These are phyloP conservation scores for Symphodus melops DNA, from an alignment of 2,113 vertebrate genomes.

Conservation along the genomic window DNA sequence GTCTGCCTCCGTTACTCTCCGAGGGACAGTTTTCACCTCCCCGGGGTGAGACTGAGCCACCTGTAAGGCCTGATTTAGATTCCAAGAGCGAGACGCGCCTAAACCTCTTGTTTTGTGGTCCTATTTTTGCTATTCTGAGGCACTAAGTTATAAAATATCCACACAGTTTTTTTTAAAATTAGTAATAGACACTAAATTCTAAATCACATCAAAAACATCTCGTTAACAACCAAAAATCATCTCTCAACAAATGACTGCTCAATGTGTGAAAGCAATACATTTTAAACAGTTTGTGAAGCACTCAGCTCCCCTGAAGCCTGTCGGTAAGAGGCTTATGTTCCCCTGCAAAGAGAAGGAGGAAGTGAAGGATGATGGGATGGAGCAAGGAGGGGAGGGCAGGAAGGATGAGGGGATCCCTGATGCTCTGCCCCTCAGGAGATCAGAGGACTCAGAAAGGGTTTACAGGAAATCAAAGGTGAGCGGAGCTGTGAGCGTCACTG, in stretches of 20 bases:
- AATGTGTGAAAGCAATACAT: constrained; percentile 22
- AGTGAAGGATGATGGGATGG: constrained; percentile 63
- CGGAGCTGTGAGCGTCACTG: constrained; percentile 3
- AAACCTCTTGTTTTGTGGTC: background rate
- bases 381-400: constrained; percentile 37
- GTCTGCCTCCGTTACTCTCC: constrained; percentile 54
- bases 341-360: constrained; percentile 56
- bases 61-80: constrained; percentile 34
- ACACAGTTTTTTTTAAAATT: too few species aligned
- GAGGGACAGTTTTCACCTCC: constrained; percentile 57
- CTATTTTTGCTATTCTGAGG: too few species aligned
- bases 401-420: constrained; percentile 56
- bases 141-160: too few species aligned
- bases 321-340: constrained; percentile 79
- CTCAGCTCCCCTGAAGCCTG: constrained; percentile 39
- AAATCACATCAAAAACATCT: background rate
- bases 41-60: constrained; percentile 56
- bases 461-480: constrained; percentile 48
- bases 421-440: constrained; percentile 56
- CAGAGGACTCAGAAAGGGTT: constrained; percentile 25
- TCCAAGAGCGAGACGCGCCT: constrained; percentile 1
- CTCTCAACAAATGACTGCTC: background rate
- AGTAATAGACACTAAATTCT: background rate
- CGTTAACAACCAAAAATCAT: background rate
- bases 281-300: constrained; percentile 42